Evolutionary conservation across 2,113 vertebrate genomes (phyloP), one percentile per base, ranked within the genome.

Genomic region (Barnardius zonarius): DNA sequence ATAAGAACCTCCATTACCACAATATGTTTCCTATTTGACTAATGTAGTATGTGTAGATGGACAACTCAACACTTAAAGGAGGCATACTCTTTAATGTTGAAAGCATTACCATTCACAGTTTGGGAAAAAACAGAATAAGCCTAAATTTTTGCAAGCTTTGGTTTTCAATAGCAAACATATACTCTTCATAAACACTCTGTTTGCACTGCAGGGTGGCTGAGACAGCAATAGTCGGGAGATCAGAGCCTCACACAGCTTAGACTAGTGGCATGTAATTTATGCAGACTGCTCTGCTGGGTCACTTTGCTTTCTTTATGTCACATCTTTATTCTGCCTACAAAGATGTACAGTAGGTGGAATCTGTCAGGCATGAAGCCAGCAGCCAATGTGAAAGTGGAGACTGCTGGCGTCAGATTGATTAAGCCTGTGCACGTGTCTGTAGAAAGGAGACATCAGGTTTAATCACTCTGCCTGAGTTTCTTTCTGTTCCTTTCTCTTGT

Each of bases 371-470:
- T 66, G 62, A 91, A 72, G 97, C 98, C 98, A 98, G 97, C 92
- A 90, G 95, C 96, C 97, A 97, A 97, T 93, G 97, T 96, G 74
- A 57, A 95, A 92, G 51, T 43, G 97, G 97, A 97, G 96, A 94
- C 95, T 94, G 92, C 97, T 98, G 98, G 97, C 96, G 79, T 98
- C 96, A 86, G 97, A 95, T 97, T 98, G 97, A 98, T 98, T 98
- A 98, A 98, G 97, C 97, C 97, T 90, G 81, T 88, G 97, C 98
- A 98, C 87, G 93, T 98, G 98, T 98, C 96, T 97, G 96, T 89
- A 94, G 97, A 98, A 96, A 97, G 97, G 96, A 98, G 98, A 97
- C 95, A 96, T 95, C 95, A 30, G 91, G 94, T 97, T 98, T 96
- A 97, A 97, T 98, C 97, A 94, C 96, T 97, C 69, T 46, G 77